Conservation (phyloP, 2,888 invertebrate genomes). For the Brachyptera risi region DNA sequence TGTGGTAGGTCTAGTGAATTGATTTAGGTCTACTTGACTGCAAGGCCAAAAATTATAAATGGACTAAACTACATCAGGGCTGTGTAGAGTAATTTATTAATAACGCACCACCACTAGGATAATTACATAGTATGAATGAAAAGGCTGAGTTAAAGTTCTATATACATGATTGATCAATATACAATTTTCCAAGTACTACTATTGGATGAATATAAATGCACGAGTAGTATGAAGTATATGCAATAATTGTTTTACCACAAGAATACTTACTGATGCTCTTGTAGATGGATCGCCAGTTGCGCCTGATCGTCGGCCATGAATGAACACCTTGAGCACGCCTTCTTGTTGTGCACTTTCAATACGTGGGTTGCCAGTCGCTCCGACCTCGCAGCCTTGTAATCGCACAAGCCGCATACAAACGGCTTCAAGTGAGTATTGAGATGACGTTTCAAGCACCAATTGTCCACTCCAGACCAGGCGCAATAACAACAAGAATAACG, state of each 20-base stretch:
- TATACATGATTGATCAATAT: too few species aligned
- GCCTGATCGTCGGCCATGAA: constrained; percentile 81
- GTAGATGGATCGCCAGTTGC: constrained; percentile 69
- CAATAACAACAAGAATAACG: constrained; percentile 86
- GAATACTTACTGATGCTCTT: constrained; percentile 46
- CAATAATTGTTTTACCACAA: too few species aligned
- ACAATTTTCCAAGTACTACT: too few species aligned
- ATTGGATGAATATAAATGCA: too few species aligned
- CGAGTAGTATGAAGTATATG: too few species aligned
- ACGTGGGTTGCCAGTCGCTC: constrained; percentile 88
- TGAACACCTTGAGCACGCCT: constrained; percentile 83
- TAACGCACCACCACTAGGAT: background rate
- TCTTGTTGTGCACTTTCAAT: constrained; percentile 86
- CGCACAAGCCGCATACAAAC: constrained; percentile 84
- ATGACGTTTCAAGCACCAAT: constrained; percentile 90
- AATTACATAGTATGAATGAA: too few species aligned
- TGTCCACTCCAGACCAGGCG: constrained; percentile 89
- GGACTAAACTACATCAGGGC: too few species aligned
- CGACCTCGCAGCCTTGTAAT: constrained; percentile 89
- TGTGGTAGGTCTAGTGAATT: too few species aligned
- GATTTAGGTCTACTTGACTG: too few species aligned
- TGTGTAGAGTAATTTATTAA: too few species aligned
- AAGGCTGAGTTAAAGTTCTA: too few species aligned
- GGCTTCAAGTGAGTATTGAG: constrained; percentile 91
- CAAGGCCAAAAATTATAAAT: too few species aligned